Percentiles rank a stretch among this genome's conserved stretches.
Conservation (phyloP, 2,113 vertebrate genomes). For the Coregonus clupeaformis region DNA sequence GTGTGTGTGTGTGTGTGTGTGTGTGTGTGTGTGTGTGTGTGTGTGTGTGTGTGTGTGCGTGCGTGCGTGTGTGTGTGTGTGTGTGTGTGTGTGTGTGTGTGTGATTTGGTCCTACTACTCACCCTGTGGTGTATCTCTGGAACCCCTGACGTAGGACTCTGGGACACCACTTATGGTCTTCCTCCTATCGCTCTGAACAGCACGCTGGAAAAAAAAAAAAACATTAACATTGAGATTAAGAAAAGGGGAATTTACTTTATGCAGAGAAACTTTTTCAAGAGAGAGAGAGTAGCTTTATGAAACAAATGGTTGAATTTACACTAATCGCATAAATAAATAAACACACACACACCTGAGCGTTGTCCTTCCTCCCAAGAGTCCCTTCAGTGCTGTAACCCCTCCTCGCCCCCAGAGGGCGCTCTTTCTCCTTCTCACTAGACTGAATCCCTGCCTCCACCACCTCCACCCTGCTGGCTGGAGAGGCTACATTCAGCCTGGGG, state of each 20-base stretch:
- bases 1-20: too few species aligned
- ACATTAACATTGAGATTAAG: neutral
- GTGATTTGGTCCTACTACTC: conserved; percentile 40
- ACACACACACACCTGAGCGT: conserved; percentile 49
- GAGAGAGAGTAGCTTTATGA: neutral
- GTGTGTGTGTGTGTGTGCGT: too few species aligned
- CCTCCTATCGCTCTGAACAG: conserved; percentile 19
- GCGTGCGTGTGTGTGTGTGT: too few species aligned
- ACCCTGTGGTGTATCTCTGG: conserved; percentile 38
- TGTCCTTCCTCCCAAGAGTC: conserved; percentile 23
- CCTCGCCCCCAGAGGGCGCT: conserved; percentile 36
- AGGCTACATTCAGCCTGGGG: conserved; percentile 10
- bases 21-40: too few species aligned
- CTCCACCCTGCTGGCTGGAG: conserved; percentile 7
- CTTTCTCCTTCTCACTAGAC: conserved; percentile 9
- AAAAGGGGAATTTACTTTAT: too few species aligned
- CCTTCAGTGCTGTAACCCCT: conserved; percentile 37
- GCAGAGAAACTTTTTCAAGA: neutral
- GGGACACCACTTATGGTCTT: conserved; percentile 40
- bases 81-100: too few species aligned
- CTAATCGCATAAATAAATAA: neutral
- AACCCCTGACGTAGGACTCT: conserved; percentile 24
- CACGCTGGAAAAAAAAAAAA: conserved; percentile 38
- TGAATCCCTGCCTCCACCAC: neutral
- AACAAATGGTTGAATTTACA: neutral